Evolutionary conservation across 2,888 invertebrate species (phyloP).

Genomic region (Euphydryas editha): DNA sequence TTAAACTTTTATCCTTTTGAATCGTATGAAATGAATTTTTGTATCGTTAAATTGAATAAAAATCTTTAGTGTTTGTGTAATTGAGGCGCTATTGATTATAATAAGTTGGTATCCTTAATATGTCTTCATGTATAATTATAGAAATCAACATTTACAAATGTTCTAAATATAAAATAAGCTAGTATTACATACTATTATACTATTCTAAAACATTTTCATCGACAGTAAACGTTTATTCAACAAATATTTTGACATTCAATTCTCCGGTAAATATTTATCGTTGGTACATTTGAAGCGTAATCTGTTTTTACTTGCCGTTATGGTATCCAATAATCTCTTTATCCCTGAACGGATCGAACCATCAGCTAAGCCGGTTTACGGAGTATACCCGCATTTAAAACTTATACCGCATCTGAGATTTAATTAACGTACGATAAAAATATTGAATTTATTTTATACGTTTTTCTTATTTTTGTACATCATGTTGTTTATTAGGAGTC

Average conservation of each 20-base stretch:
- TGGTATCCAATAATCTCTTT: slow-evolving; percentile 39
- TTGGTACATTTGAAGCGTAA: slow-evolving; percentile 29
- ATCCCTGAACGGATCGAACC: slow-evolving; percentile 37
- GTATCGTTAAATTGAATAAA: neutral
- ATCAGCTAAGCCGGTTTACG: slow-evolving; percentile 38
- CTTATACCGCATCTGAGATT: slow-evolving; percentile 29
- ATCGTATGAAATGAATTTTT: neutral
- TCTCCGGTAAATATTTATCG: slow-evolving; percentile 32
- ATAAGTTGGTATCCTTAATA: too few species aligned
- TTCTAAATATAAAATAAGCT: neutral
- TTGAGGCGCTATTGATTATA: too few species aligned
- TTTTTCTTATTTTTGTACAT: neutral
- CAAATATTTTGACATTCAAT: slow-evolving; percentile 27
- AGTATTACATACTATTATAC: neutral
- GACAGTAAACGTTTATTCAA: slow-evolving; percentile 3
- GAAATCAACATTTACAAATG: neutral
- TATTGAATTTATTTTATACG: neutral
- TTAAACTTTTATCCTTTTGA: slow-evolving; percentile 12
- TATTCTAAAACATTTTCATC: neutral
- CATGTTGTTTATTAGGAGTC: neutral
- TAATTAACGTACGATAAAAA: slow-evolving; percentile 14
- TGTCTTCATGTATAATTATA: too few species aligned
- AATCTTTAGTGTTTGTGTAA: neutral
- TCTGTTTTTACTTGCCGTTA: slow-evolving; percentile 35
- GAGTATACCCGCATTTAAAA: slow-evolving; percentile 32